Percentiles rank a stretch among this genome's conserved stretches.
Conservation (phyloP, 2,113 vertebrate species). For the Psettodes erumei region DNA sequence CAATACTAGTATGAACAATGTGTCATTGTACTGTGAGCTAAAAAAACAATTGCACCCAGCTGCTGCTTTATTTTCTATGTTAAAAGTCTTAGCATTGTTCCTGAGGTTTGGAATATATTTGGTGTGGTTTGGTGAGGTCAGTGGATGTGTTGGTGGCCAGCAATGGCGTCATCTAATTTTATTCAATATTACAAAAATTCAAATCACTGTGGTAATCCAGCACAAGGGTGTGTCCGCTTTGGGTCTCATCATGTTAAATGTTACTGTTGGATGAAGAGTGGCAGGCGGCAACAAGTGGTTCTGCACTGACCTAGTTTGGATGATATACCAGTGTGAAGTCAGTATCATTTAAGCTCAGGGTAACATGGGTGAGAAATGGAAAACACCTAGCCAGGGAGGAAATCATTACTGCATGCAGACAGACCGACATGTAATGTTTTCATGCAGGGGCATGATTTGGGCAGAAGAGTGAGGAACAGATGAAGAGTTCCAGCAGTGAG, state of each 20-base stretch:
- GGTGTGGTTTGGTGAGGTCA: conserved; percentile 61
- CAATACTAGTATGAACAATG: conserved; percentile 12
- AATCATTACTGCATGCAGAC: conserved; percentile 24
- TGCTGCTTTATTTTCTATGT: conserved; percentile 24
- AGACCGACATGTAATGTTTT: conserved; percentile 29
- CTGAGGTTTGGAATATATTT: conserved; percentile 47
- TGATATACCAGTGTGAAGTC: conserved; percentile 13
- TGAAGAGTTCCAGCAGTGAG: conserved; percentile 12
- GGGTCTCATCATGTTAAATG: not conserved
- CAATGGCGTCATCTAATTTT: conserved; percentile 24
- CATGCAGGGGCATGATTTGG: conserved; percentile 20
- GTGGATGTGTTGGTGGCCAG: conserved; percentile 22
- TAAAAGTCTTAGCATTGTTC: conserved; percentile 26
- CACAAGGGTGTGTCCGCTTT: conserved; percentile 22
- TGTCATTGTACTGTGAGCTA: conserved; percentile 12
- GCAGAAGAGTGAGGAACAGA: conserved; percentile 8
- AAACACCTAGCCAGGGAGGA: conserved; percentile 23
- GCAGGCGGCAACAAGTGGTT: conserved; percentile 5
- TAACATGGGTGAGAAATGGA: conserved; percentile 34
- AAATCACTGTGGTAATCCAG: conserved; percentile 9
- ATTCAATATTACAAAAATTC: conserved; percentile 17
- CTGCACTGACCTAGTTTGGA: conserved; percentile 15
- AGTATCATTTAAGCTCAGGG: not conserved
- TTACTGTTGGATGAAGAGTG: not conserved
- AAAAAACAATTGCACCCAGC: conserved; percentile 45